Base-by-base conservation (phyloP, 2,113 vertebrate species). In the Elaphurus davidianus region DNA sequence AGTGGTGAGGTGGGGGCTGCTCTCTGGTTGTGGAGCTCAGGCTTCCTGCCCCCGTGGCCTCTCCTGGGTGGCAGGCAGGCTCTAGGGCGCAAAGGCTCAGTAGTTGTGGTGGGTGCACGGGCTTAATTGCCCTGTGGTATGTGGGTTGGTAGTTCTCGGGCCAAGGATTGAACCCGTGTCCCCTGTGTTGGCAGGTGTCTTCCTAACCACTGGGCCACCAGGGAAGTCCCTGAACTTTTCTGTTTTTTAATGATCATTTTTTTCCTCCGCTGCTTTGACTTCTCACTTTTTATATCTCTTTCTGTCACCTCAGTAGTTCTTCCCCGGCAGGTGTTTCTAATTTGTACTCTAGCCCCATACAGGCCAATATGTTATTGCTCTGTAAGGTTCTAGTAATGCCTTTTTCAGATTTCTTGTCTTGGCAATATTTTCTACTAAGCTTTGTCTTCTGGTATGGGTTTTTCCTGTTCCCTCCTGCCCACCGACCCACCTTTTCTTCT, bases 101-200 rank as follows among this genome's bases (percentile, higher is more conserved):
- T 27, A 12, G 8, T 1, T 43, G 36, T 0, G 5, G n/a, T 40
- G 36, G 71, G 12, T 0, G 0, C 36, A 4, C 14, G 21, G 36
- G 71, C 36, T 43, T 76, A 25, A 25, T 7, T 43, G 36, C 36
- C 36, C 23, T 43, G 36, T 25, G 6, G 36, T 25, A 2, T 76
- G 12, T 43, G 71, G 23, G 36, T 14, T 76, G 36, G 21, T 7
- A 25, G 71, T 43, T 3, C 71, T 25, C 5, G 0, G 67, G 21
- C 71, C 36, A 74, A 40, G 36, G 11, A 76, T 14, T 43, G 71
- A 27, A 7, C 12, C 71, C 23, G 1, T 25, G 71, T 14, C 0
- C 6, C 71, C n/a, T 43, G 71, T 25, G 36, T 0, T 74, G 36
- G 21, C 21, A 74, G 36, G 71, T 14, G 12, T 12, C 71, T 76